Conservation (phyloP, 2,888 invertebrate species). For the Arge pagana region DNA sequence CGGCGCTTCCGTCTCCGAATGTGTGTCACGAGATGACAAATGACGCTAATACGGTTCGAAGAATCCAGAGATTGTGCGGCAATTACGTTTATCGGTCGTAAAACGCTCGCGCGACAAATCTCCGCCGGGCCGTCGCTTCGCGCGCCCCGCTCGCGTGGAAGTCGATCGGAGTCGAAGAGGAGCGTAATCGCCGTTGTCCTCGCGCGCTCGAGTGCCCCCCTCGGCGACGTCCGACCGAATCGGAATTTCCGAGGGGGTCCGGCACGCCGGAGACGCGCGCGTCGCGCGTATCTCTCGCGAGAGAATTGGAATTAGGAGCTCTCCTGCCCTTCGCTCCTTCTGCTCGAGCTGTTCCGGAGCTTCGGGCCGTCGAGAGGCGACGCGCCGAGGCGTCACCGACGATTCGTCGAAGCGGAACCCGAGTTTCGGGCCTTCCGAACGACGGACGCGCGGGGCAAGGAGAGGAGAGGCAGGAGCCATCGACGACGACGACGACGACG, state of each 20-base stretch:
- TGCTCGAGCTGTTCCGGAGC: not conserved
- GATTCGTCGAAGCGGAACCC: not conserved
- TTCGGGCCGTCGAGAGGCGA: not conserved
- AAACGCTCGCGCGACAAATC: slow-evolving; percentile 8
- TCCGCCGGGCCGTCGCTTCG: slow-evolving; percentile 12
- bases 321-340: not conserved
- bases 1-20: not conserved
- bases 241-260: no score
- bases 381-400: slow-evolving; percentile 7
- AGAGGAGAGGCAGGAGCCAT: not conserved
- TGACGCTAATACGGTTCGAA: slow-evolving; percentile 18
- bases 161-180: no score
- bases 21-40: slow-evolving; percentile 20
- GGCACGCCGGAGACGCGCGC: slow-evolving; percentile 21
- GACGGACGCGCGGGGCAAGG: no score
- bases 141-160: no score
- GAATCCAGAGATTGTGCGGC: slow-evolving; percentile 20
- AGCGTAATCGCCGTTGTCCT: no score
- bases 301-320: not conserved
- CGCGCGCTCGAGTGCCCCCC: no score
- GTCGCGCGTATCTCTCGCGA: not conserved
- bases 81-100: slow-evolving; percentile 22
- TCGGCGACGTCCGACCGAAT: no score
- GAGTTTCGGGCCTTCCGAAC: not conserved
- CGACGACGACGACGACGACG: not conserved